Evolutionary conservation across 2,888 invertebrate genomes (phyloP), one percentile per base, ranked within the genome.

Genomic region (Drosophila heteroneura): DNA sequence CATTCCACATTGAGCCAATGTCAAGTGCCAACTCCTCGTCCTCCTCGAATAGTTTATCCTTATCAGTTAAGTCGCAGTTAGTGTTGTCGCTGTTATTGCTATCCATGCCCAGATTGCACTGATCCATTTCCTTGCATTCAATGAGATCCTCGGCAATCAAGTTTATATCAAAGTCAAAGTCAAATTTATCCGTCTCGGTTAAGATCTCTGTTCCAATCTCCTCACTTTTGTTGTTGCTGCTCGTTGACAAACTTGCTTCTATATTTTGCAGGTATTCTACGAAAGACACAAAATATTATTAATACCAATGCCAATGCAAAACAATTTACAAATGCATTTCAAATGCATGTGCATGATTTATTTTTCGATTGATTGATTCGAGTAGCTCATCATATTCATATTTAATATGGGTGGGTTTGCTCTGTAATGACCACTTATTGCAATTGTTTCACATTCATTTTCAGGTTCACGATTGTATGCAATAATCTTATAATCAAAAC

Each of bases 161-260:
- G 81, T 87, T 90, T 82, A 92, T 91, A 83, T 92, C 92, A 86
- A 92, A 92, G 66, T 91, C 91, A 85, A 91, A 91, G 82, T 90
- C 83, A 76, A 85, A 85, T 83, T 76, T 85, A 82, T 78, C 89
- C 82, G 80, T 83, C 77, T 83, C 80, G 68, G 76, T 87, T 75
- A 70, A 81, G 78, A 74, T 79, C 76, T 80, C 82, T 78, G 80
- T 79, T 79, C 81, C 83, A 84, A 83, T 86, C 80, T 81, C 81
- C 72, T 76, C 82, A 70, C 74, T 76, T 70, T 77, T 79, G 69
- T 62, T 79, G 75, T 58, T 82, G 83, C 66, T 84, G 78, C 76
- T 83, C 66, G 83, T 84, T 75, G 89, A 78, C 78, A 82, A 82
- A 81, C 81, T 81, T 75, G 82, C 76, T 80, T 91, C 79, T 79